Evolutionary conservation across 2,113 vertebrate species (phyloP), one percentile per base, ranked within the genome.

Genomic region (Cephalopterus ornatus): DNA sequence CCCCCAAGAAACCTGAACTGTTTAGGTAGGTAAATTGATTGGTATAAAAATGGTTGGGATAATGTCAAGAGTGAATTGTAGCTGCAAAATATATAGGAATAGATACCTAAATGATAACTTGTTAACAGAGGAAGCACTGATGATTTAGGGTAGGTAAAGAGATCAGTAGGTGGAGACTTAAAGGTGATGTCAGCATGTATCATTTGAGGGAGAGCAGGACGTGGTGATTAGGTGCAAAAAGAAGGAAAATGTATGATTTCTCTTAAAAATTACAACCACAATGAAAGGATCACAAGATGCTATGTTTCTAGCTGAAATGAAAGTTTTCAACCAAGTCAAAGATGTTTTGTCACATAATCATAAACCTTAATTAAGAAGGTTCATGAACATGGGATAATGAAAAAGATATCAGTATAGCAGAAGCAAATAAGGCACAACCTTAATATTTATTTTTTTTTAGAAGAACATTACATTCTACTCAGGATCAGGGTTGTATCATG

Each of bases 101-200:
- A 83, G 18, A 23, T 83, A 62, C 27, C 32, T 86, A 72, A 83
- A 75, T 66, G 11, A 32, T 71, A 42, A 46, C 20, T n/a, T 24
- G 4, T 19, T 65, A 85, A 35, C 6, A 30, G 33, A 66, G 14
- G 50, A 78, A 91, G 27, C 13, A 44, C 27, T 89, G 50, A 21
- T 71, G 42, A 10, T 27, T 82, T 78, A n/a, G 23, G 7, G 13
- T 52, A 18, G 27, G 4, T 71, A 19, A 63, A 58, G 93, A 61
- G 6, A 65, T 82, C 32, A 39, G 8, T 26, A 70, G 17, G 49
- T 80, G 44, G 12, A 85, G 33, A 52, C 6, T 37, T 41, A 50
- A 70, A 66, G 9, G 56, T 66, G 30, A 2, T 65, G 13, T 0
- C 3, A 3, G 24, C 0, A 0, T 24, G 35, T 53, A 28, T 74